A percentile compares a stretch with the other conserved stretches of the same genome.
Evolutionary conservation across 2,888 invertebrate genomes (phyloP).

Genomic region (Drosophila prostipennis): DNA sequence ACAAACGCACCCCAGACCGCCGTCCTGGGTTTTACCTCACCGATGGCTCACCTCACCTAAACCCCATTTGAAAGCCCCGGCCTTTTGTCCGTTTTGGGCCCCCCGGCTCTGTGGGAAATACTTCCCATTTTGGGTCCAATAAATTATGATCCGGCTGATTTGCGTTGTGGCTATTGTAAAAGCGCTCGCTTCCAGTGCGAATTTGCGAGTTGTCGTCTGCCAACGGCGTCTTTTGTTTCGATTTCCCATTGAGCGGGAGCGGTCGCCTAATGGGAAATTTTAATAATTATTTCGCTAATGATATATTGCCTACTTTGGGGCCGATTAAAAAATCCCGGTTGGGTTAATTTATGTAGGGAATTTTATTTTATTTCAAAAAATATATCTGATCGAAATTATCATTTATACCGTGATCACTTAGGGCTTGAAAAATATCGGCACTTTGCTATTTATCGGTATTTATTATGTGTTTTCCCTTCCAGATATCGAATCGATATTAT

Average conservation of each 20-base stretch:
- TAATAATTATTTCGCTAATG: constrained; percentile 30
- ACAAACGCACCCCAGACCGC: constrained; percentile 63
- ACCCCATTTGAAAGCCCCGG: constrained; percentile 3
- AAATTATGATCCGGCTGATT: constrained; percentile 80
- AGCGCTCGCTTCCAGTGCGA: constrained; percentile 3
- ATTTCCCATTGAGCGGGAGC: constrained; percentile 12
- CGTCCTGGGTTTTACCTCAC: constrained; percentile 5
- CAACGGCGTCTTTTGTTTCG: constrained; percentile 18
- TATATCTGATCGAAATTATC: no score
- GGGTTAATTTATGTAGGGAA: no score
- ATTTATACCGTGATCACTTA: no score
- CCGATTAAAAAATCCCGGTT: background rate
- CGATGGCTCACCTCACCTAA: constrained; percentile 23
- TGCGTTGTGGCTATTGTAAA: constrained; percentile 51
- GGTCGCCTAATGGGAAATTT: constrained; percentile 16
- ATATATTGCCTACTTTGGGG: constrained; percentile 20
- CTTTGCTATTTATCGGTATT: no score
- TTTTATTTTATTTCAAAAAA: no score
- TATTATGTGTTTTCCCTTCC: no score
- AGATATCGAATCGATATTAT: no score
- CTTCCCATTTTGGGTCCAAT: constrained; percentile 68
- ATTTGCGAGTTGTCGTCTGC: constrained; percentile 25
- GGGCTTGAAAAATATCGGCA: no score
- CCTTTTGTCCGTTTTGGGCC: constrained; percentile 12
- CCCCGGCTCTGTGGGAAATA: constrained; percentile 36